Base-by-base conservation (phyloP, 2,888 invertebrate species). In the Agriopis aurantiaria region DNA sequence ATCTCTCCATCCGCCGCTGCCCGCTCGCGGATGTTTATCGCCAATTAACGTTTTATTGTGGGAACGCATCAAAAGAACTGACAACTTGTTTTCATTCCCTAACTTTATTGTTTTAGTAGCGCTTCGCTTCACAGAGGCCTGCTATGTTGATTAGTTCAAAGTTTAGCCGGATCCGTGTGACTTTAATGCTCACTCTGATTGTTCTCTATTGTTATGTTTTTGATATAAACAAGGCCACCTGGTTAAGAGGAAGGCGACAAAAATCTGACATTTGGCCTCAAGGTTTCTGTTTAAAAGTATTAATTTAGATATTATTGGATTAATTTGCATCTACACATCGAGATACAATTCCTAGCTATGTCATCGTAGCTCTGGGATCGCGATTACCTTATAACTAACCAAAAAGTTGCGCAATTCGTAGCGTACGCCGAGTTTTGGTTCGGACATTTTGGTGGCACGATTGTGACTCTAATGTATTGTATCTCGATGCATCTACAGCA, bases 31-130 rank as follows among this genome's bases (percentile, higher is more conserved):
- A 61, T 61, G 65, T 68, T 78, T 70, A 71, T 65, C 69, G 71
- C 59, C 65, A 75, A 73, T 71, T 74, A 72, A 72, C 66, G 69
- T 73, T 48, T 71, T 73, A 76, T 70, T 76, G 79, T 79, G 81
- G 57, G 80, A 82, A 72, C 53, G 71, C 46, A 70, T 55, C 74
- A 52, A 74, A 72, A 57, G 40, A 69, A 51, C 65, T 56, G 60
- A 65, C 65, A 58, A n/a, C 23, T 65, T 69, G 65, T 69, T 69
- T 65, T 65, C 61, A 57, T 69, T 65, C 51, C 52, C 57, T 45
- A 69, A 52, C 60, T 46, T 51, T 55, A 60, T 69, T 69, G 56
- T 62, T 49, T 56, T 45, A 59, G 56, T 17, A 41, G 10, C 56
- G 56, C 56, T 43, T 41, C 55, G 55, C n/a, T 55, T 55, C 40